Evolutionary conservation across 2,113 vertebrate genomes (phyloP).

Genomic region (Helogale parvula): DNA sequence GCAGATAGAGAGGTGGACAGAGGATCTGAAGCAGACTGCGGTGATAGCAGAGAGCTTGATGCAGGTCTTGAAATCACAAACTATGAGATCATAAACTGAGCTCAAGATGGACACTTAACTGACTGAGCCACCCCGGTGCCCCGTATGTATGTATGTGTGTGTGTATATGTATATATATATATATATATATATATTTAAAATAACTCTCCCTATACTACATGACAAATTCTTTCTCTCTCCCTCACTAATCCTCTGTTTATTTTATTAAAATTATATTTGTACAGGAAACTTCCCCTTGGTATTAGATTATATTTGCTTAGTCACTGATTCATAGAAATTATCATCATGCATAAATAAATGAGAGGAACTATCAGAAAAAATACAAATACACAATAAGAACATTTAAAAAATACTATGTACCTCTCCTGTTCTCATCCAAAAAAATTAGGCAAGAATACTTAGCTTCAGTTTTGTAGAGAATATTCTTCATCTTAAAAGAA

Average conservation of each 20-base stretch:
- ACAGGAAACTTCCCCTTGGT: background rate
- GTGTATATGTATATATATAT: too few relatives aligned
- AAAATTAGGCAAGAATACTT: constrained; percentile 28
- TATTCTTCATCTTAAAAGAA: constrained; percentile 32
- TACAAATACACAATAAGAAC: background rate
- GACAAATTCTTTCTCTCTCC: background rate
- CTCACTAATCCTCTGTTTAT: background rate
- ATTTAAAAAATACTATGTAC: background rate
- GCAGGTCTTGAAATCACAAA: too few relatives aligned
- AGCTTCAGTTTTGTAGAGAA: background rate
- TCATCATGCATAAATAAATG: background rate
- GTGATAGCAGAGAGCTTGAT: too few relatives aligned
- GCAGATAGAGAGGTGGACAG: too few relatives aligned
- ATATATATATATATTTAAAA: background rate
- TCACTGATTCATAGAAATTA: background rate
- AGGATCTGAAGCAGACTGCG: too few relatives aligned
- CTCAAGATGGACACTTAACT: too few relatives aligned
- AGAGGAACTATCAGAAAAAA: background rate
- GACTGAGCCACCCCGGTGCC: too few relatives aligned
- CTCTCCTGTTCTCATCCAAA: background rate
- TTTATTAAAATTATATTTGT: constrained; percentile 10
- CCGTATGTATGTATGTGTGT: too few relatives aligned
- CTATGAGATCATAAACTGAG: too few relatives aligned
- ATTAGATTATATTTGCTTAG: constrained; percentile 40
- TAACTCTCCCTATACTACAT: background rate